Base-by-base conservation (phyloP, 2,113 vertebrate genomes). In the Conger conger region DNA sequence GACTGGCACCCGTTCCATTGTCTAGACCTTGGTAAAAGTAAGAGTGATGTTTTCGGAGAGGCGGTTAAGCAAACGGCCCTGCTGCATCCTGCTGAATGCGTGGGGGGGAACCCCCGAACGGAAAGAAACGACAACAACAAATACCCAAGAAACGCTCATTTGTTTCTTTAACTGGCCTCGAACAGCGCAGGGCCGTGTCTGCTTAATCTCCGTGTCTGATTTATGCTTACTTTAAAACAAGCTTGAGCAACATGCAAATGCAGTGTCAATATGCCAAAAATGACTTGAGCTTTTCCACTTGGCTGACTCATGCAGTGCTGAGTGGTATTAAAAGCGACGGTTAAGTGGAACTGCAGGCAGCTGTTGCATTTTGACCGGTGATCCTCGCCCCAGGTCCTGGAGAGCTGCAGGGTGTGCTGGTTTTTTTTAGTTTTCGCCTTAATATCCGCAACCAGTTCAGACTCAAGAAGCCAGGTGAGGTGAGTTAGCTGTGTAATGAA, bases 41-140 rank as follows among this genome's bases (percentile, higher is more conserved):
- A 73, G 63, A 63, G 18, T 20, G 5, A 16, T 57, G 63, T 33
- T n/a, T 73, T 73, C 33, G 1, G 57, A 30, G n/a, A 9, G 27
- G n/a, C 5, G 11, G 30, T 37, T 18, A 60, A 18, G 36, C 76
- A 80, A 76, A 84, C n/a, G 35, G 86, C 37, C 45, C 54, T 73
- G 63, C 57, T 1, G 57, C 83, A 86, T 89, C 85, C 83, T 82
- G 78, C 86, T 79, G 1, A 76, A 81, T 81, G 33, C 63, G 68
- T 45, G 17, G 20, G 57, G 15, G 23, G 23, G 57, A 60, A 13
- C 45, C 45, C 40, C 45, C 45, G 15, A 50, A 50, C 15, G 18
- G 45, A 50, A 50, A 60, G 18, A 57, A 57, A 15, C 3, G 2
- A 57, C 20, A 68, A 27, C 4, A 27, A 68, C 27, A 23, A 68